Evolutionary conservation across 2,113 vertebrate species (phyloP).

Genomic region (Hemicordylus capensis): DNA sequence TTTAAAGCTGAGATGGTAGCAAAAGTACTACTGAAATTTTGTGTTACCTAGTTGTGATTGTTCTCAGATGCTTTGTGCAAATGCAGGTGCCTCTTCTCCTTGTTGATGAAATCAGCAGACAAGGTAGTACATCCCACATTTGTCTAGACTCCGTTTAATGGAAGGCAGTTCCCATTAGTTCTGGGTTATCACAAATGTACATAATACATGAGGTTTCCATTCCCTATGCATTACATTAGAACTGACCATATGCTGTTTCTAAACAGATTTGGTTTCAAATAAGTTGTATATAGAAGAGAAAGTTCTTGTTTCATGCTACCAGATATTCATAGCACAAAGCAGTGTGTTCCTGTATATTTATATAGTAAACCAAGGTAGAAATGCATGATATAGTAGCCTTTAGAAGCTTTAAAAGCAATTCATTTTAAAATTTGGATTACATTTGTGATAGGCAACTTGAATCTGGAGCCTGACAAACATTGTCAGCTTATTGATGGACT

Average conservation of each 20-base stretch:
- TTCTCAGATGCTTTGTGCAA: too few relatives aligned
- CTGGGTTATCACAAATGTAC: background rate
- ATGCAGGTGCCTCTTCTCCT: slow-evolving; percentile 10
- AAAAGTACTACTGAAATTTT: too few relatives aligned
- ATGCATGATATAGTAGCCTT: background rate
- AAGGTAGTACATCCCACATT: background rate
- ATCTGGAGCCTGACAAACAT: too few relatives aligned
- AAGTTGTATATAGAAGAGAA: background rate
- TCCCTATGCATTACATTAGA: background rate
- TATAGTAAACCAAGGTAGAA: background rate
- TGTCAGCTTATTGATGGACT: too few relatives aligned
- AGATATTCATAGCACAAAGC: background rate
- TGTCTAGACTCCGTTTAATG: background rate
- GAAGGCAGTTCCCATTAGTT: background rate
- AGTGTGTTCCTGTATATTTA: background rate
- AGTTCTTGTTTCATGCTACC: background rate
- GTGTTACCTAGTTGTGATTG: too few relatives aligned
- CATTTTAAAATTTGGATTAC: too few relatives aligned
- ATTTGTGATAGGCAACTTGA: too few relatives aligned
- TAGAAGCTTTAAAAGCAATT: too few relatives aligned
- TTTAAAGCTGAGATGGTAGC: too few relatives aligned
- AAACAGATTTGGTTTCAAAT: background rate
- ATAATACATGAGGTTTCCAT: background rate
- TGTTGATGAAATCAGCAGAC: slow-evolving; percentile 42
- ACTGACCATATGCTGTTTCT: background rate